Conservation (phyloP, 2,113 vertebrate species). For the Chlamydotis undulata region DNA sequence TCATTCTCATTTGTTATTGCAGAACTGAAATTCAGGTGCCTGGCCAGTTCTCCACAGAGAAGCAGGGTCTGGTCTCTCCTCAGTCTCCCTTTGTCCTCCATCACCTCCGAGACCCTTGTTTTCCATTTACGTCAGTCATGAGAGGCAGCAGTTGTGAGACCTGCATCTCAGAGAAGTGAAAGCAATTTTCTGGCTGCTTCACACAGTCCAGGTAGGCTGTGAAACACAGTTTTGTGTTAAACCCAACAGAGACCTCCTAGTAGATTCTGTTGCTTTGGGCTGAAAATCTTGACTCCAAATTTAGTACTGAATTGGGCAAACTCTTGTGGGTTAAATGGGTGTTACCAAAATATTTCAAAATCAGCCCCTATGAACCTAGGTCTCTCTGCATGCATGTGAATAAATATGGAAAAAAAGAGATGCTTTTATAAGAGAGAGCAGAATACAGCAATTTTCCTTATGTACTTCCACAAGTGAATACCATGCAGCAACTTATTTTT, state of each 20-base stretch:
- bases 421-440: background rate
- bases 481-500: background rate
- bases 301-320: background rate
- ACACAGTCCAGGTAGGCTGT: background rate
- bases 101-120: background rate
- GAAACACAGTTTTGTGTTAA: background rate
- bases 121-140: background rate
- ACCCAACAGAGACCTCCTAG: background rate
- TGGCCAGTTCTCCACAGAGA: background rate
- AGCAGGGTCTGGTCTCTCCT: background rate
- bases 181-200: background rate
- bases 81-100: background rate
- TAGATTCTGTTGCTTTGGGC: background rate
- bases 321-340: background rate
- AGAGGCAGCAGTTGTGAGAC: background rate
- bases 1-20: background rate
- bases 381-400: background rate
- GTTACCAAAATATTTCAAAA: background rate
- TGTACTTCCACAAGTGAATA: background rate
- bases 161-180: background rate
- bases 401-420: background rate
- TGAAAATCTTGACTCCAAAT: background rate
- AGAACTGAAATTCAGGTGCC: background rate
- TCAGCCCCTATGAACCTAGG: background rate
- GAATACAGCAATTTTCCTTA: background rate